phyloP scores from a whole-genome alignment of 2,888 invertebrate species.

The Geophilus truncorum region DNA sequence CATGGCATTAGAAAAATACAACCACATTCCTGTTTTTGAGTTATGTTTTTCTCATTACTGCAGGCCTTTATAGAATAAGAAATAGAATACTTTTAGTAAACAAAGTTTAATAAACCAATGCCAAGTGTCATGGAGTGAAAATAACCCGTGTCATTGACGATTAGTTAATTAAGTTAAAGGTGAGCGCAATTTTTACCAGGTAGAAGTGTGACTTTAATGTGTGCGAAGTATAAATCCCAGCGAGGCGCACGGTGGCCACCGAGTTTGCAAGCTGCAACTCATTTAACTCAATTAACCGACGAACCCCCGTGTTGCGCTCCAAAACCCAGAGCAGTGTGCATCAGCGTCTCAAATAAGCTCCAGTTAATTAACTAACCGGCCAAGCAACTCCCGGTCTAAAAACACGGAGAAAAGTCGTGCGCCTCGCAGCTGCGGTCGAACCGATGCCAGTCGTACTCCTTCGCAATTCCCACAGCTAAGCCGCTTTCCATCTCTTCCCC shows the following conservation, averaged over 20 bases:
- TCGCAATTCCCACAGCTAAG: background rate
- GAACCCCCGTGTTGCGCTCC: background rate
- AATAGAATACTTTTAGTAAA: no score
- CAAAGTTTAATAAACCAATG: background rate
- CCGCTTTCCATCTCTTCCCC: background rate
- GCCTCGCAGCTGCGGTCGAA: background rate
- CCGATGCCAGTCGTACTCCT: background rate
- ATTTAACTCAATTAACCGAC: constrained; percentile 17
- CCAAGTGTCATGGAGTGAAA: background rate
- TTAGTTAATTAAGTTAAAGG: background rate
- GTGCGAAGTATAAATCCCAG: background rate
- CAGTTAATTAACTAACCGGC: constrained; percentile 11
- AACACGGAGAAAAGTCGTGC: background rate
- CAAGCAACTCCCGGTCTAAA: background rate
- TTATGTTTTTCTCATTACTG: no score
- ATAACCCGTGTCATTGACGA: background rate
- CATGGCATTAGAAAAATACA: no score
- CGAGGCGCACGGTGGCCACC: background rate
- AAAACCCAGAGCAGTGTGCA: background rate
- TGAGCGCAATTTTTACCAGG: background rate
- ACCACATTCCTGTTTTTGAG: no score
- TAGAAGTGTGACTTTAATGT: background rate
- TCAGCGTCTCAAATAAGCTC: background rate
- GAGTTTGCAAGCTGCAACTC: constrained; percentile 10
- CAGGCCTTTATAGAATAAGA: no score